Evolutionary conservation across 2,888 invertebrate species (phyloP), one percentile per base, ranked within the genome.

Genomic region (Hyalella azteca): DNA sequence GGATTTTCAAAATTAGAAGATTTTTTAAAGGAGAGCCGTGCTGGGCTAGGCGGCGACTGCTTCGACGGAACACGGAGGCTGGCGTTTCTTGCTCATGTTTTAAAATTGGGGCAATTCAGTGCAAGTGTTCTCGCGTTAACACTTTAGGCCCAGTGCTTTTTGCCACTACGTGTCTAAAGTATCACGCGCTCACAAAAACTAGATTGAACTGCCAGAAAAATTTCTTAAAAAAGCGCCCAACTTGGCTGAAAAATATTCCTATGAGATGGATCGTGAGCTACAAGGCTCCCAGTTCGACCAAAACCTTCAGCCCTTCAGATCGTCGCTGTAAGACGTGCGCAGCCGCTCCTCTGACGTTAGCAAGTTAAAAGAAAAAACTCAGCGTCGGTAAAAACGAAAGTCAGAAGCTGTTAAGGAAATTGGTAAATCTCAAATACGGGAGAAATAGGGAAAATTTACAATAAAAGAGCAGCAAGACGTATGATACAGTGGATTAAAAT

Each of bases 71-170:
- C 36, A 36, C 36, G 19, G 66, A 36, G 36, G 36, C 19, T 36
- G 36, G 13, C 66, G 66, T 66, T 66, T 66, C 66, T 66, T 66
- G 66, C 66, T 36, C 32, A 36, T 66, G 36, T 36, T n/a, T n/a
- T 19, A 32, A 36, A 66, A 66, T 66, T 66, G 66, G 36, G 66
- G 66, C 66, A 66, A 66, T 66, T 66, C 66, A 66, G 19, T 36
- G 36, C 66, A 66, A 66, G 66, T 66, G 66, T 29, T 66, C 36
- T 36, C 66, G 29, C 36, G 66, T 66, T 66, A 36, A 66, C 36
- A 66, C 36, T 32, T 36, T 29, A 36, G 66, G 19, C 36, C 19
- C 2, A 5, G 66, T 36, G 66, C 66, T 36, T 66, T 66, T 66
- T 66, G 49, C 26, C 22, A 54, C 54, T 54, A 54, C 26, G 66